Evolutionary conservation across 1,140 invertebrate genomes (phyloP), one percentile per base, ranked within the genome.

Genomic region (Sweltsa coloradensis): DNA sequence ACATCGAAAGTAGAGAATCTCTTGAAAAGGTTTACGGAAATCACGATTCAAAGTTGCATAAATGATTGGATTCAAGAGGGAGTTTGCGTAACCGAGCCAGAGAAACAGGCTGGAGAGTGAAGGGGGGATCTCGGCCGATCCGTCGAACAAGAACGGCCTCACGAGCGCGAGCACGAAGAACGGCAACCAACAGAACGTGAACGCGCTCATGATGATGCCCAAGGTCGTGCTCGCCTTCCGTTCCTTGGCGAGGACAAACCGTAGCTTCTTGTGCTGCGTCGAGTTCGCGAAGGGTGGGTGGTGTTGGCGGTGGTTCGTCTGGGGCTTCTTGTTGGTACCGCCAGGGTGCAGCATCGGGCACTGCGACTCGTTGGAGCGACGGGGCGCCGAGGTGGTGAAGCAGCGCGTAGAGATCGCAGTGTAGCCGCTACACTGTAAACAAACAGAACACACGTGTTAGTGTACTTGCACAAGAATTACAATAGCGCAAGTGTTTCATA

Each of bases 171-270:
- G 71, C 5, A 96, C 85, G 65, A 98, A 97, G 64, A 96, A 99
- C 2, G 95, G 95, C 25, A 97, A 68, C 95, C 94, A 99, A 62
- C 94, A 98, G 45, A 96, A 70, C 13, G 85, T 88, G 59, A 99
- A 98, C 1, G 93, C 90, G 49, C 88, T 93, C 88, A 94, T 92
- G 41, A 99, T 96, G 45, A 99, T 96, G 11, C 93, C 93, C 45
- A 98, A 73, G 0, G 94, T 97, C 16, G 92, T 91, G 41, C 90
- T 93, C 3, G 93, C 93, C 63, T 97, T 50, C 19, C 48, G 48
- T 25, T 50, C 48, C 9, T 44, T 44, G 41, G 48, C 41, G n/a
- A 50, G 48, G 11, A 42, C 48, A 36, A 50, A 50, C 5, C 48
- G n/a, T 37, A 50, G 31, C 23, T 50, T 50, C 34, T 50, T 50